Percentiles rank a stretch among this genome's conserved stretches.
Evolutionary conservation across 1,140 invertebrate species (phyloP).

Genomic region (Drosophila sucinea): DNA sequence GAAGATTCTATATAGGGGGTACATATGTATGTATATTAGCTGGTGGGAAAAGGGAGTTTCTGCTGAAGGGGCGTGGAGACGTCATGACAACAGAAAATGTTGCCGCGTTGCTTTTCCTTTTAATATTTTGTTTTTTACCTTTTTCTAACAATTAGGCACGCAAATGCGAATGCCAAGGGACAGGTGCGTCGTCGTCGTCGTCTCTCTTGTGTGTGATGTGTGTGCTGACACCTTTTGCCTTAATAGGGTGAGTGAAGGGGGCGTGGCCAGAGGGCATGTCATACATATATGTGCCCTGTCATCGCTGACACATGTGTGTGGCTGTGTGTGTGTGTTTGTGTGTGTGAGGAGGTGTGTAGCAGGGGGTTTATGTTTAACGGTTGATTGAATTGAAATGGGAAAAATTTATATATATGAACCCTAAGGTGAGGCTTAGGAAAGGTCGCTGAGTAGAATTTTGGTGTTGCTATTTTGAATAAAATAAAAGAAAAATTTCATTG

Average conservation of each 20-base stretch:
- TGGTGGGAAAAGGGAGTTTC: background rate
- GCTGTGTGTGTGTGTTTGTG: background rate
- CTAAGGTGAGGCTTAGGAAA: slow-evolving; percentile 18
- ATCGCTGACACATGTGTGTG: background rate
- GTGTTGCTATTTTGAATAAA: slow-evolving; percentile 1
- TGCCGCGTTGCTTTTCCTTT: slow-evolving; percentile 4
- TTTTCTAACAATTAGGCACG: slow-evolving; percentile 69
- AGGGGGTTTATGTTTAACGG: slow-evolving; percentile 54
- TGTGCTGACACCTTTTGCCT: slow-evolving; percentile 59
- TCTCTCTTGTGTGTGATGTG: slow-evolving; percentile 36
- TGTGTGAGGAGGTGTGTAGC: slow-evolving; percentile 46
- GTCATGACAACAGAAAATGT: slow-evolving; percentile 40
- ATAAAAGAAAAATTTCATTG: background rate
- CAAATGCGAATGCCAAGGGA: slow-evolving; percentile 36
- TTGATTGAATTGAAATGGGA: slow-evolving; percentile 68
- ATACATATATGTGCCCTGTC: slow-evolving; percentile 20
- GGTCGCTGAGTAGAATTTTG: background rate
- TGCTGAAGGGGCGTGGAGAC: slow-evolving; percentile 28
- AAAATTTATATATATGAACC: slow-evolving; percentile 27
- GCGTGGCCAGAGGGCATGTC: slow-evolving; percentile 46
- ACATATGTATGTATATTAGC: background rate
- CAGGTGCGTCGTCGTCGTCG: slow-evolving; percentile 39
- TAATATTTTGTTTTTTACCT: slow-evolving; percentile 20
- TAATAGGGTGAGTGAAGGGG: slow-evolving; percentile 16
- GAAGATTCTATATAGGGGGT: too few species aligned